Evolutionary conservation across 2,797 vertebrate species (phyloP).

Genomic region (Eulemur coronatus): DNA sequence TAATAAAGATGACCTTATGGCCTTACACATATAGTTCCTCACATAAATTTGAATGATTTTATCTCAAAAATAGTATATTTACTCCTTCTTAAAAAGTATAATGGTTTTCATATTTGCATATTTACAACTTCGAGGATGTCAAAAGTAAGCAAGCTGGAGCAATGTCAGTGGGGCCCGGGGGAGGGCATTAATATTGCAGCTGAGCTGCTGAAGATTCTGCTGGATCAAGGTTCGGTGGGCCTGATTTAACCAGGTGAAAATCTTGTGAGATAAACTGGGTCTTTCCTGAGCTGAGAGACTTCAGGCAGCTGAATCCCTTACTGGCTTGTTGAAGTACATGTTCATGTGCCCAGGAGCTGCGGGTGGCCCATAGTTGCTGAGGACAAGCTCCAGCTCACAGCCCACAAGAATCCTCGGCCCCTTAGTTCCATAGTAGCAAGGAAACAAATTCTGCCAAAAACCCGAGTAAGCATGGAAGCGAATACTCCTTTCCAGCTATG

Average conservation of each 20-base stretch:
- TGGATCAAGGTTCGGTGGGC: background rate
- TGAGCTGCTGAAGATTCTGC: background rate
- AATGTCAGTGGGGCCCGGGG: background rate
- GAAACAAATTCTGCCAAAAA: background rate
- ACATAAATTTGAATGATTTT: constrained; percentile 21
- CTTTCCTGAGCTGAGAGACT: background rate
- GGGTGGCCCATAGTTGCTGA: background rate
- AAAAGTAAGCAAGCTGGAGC: background rate
- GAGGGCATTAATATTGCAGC: accelerated
- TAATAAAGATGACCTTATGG: background rate
- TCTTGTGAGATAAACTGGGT: background rate
- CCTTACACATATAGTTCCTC: background rate
- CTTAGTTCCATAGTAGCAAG: background rate
- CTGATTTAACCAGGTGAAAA: background rate
- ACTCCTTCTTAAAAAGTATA: background rate
- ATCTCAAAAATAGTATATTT: background rate
- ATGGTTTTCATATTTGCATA: background rate
- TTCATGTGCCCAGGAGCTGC: accelerated
- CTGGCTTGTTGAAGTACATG: background rate
- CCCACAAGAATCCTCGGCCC: accelerated
- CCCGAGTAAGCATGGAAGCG: background rate
- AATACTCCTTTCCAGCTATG: accelerated
- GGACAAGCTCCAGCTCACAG: too few relatives aligned
- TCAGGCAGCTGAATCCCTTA: background rate
- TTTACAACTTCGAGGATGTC: background rate